Conservation (phyloP, 2,113 vertebrate species). For the Lepisosteus osseus region DNA sequence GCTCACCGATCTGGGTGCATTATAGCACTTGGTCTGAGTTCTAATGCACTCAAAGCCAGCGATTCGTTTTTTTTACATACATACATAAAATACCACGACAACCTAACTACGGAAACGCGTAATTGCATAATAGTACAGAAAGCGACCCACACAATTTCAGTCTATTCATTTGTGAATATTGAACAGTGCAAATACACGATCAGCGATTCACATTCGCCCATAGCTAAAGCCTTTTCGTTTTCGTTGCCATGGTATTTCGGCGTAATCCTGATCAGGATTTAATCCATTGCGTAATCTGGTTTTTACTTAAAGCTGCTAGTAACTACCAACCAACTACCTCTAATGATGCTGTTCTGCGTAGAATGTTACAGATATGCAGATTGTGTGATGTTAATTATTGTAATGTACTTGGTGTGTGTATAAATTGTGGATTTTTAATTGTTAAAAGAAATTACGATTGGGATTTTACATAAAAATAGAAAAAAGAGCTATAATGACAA, state of each 20-base stretch:
- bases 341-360: neutral
- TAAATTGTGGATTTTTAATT: too few species aligned
- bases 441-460: too few species aligned
- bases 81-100: neutral
- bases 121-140: too few species aligned
- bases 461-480: neutral
- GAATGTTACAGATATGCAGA: neutral
- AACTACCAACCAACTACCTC: neutral
- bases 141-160: too few species aligned
- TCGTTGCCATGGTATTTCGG: slow-evolving; percentile 52
- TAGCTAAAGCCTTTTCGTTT: slow-evolving; percentile 28
- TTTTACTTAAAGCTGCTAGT: slow-evolving; percentile 3
- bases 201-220: slow-evolving; percentile 12
- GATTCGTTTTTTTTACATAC: slow-evolving; percentile 3
- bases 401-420: too few species aligned
- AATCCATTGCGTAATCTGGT: slow-evolving; percentile 26
- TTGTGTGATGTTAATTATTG: too few species aligned
- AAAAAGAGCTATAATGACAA: neutral
- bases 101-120: too few species aligned
- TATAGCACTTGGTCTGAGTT: too few species aligned
- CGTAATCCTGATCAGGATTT: slow-evolving; percentile 60
- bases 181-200: too few species aligned
- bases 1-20: too few species aligned
- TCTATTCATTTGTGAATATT: too few species aligned
- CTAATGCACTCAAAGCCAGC: neutral